Evolutionary conservation across 2,113 vertebrate genomes (phyloP).

Genomic region (Notarius quadriscutis): DNA sequence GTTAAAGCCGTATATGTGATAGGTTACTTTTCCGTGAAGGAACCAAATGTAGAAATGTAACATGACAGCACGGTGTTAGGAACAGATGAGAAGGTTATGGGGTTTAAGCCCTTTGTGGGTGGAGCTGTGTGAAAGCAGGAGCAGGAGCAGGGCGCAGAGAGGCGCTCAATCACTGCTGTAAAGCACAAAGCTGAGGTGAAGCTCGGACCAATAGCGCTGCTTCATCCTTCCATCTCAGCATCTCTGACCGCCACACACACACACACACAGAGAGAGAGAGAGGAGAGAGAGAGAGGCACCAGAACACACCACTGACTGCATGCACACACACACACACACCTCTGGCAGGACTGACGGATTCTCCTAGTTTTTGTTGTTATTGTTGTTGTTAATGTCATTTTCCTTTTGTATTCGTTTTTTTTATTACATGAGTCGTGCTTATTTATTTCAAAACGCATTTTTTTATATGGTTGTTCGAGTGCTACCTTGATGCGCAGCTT

Average conservation of each 20-base stretch:
- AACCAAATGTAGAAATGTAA: neutral
- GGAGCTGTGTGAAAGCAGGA: constrained; percentile 56
- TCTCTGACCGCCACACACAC: constrained; percentile 7
- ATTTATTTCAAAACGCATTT: constrained; percentile 19
- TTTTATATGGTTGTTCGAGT: constrained; percentile 54
- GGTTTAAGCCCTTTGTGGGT: constrained; percentile 8
- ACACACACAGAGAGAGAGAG: neutral
- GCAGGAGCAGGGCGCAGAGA: constrained; percentile 61
- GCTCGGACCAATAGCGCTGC: constrained; percentile 21
- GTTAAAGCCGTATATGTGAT: neutral
- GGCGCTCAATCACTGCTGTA: constrained; percentile 67
- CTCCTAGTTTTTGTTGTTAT: constrained; percentile 25
- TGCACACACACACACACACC: constrained; percentile 51
- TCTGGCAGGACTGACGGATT: constrained; percentile 45
- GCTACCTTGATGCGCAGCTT: constrained; percentile 50
- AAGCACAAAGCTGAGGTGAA: neutral
- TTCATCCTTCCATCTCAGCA: constrained; percentile 32
- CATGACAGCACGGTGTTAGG: neutral
- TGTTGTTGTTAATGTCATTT: neutral
- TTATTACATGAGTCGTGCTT: constrained; percentile 23
- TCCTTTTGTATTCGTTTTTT: neutral
- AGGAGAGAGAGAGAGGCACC: constrained; percentile 40
- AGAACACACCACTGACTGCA: constrained; percentile 60
- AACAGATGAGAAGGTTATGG: neutral
- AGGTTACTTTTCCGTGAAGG: neutral